Base-by-base conservation (phyloP, 2,888 invertebrate genomes). In the Drosophila paramelanica region DNA sequence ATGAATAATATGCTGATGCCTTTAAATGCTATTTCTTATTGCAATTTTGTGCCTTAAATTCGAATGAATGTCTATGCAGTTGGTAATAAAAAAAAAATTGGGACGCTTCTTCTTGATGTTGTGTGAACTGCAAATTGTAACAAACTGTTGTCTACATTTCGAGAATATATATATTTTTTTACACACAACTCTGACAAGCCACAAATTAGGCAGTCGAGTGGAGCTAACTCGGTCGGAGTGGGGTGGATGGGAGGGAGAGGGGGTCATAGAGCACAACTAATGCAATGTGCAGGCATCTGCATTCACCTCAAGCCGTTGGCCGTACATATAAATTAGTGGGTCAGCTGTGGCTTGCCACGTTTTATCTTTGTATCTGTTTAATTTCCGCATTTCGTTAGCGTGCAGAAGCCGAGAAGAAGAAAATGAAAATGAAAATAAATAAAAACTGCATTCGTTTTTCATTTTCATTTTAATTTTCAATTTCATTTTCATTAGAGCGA, bases 351-450 rank as follows among this genome's bases (percentile, higher is more conserved):
- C 36, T 47, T 20, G 43, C 38, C 52, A 46, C 50, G 27, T 58
- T 71, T 71, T 80, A 80, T 80, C 80, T 77, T 64, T 61, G 68
- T 66, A 83, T 83, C 84, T 83, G 71, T 77, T 80, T 80, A 80
- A 80, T 80, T 80, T 80, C 81, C 80, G 81, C 70, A 77, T 70
- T 67, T 70, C 62, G 77, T 67, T 71, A 52, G 67, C 52, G 47
- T 47, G 49, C 27, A 36, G 4, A 31, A 31, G 33, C 36, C 41
- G 38, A 52, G 39, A 41, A 50, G 56, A 43, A 47, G 25, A 31
- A 57, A 27, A 27, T 5, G 3, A 1, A 27, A 27, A 27, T 7
- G 8, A 31, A 31, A 31, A 8, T 8, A 31, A 43, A 39, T 42
- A 17, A 49, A 55, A 53, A 55, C 14, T 56, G 51, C 59, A 56